Percentiles rank a stretch among this genome's conserved stretches.
phyloP scores from a whole-genome alignment of 2,113 vertebrate species.

The Struthio camelus region DNA sequence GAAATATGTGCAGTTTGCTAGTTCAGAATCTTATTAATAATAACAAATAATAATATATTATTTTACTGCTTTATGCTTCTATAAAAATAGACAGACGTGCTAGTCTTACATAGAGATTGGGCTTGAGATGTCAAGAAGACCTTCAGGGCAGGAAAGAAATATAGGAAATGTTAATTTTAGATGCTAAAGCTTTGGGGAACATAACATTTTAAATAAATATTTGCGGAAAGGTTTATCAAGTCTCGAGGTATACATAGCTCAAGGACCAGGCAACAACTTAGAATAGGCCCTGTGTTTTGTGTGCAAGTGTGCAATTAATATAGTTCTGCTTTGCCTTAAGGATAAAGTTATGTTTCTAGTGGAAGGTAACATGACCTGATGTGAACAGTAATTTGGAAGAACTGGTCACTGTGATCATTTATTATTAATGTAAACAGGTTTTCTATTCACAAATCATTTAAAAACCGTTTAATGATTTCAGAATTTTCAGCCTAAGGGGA shows the following conservation, averaged over 20 bases:
- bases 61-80: neutral
- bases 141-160: neutral
- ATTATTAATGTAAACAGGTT: neutral
- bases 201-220: neutral
- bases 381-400: neutral
- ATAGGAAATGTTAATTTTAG: neutral
- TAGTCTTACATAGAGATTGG: neutral
- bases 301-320: neutral
- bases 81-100: neutral
- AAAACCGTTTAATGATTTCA: neutral
- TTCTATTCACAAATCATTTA: neutral
- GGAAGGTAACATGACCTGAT: neutral
- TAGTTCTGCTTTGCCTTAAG: neutral
- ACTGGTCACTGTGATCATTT: neutral
- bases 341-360: neutral
- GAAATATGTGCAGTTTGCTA: neutral
- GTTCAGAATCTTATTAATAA: neutral
- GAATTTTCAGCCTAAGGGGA: neutral
- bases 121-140: neutral
- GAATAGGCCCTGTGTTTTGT: neutral
- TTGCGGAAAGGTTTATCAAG: neutral
- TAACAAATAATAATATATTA: neutral
- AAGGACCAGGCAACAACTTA: neutral
- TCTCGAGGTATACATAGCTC: neutral
- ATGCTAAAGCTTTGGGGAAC: neutral